phyloP scores from a whole-genome alignment of 2,888 invertebrate genomes.

The Heliconius ethilla region DNA sequence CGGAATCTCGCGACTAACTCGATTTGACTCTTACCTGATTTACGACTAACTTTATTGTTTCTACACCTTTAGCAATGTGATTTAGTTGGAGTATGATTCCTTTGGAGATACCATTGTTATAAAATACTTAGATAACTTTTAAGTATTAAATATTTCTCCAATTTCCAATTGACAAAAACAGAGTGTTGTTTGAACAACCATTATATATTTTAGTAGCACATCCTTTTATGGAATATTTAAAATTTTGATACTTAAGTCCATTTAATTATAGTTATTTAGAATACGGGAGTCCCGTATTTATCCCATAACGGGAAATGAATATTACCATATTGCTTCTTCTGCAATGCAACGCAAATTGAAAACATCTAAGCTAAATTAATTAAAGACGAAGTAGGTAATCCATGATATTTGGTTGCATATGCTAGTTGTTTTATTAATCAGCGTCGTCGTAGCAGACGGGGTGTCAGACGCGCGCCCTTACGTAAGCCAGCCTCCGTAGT shows the following conservation, averaged over 20 bases:
- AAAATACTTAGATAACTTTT: not conserved
- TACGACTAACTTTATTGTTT: slow-evolving; percentile 43
- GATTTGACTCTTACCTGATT: slow-evolving; percentile 66
- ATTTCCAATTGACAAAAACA: too few relatives aligned
- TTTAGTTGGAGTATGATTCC: not conserved
- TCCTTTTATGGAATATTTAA: not conserved
- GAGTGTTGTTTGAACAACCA: too few relatives aligned
- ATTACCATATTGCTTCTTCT: not conserved
- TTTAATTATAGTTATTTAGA: not conserved
- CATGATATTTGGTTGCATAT: slow-evolving; percentile 66
- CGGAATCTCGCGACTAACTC: slow-evolving; percentile 57
- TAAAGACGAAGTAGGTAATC: slow-evolving; percentile 58
- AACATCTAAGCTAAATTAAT: slow-evolving; percentile 58
- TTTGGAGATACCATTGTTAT: not conserved
- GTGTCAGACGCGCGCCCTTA: slow-evolving; percentile 78
- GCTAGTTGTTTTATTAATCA: slow-evolving; percentile 75
- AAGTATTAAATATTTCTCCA: not conserved
- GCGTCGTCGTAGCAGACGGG: slow-evolving; percentile 69
- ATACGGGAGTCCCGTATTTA: not conserved
- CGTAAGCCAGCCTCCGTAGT: slow-evolving; percentile 72
- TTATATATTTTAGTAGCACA: not conserved
- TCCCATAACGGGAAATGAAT: not conserved
- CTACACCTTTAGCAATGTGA: slow-evolving; percentile 14
- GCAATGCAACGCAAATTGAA: not conserved
- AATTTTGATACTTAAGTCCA: not conserved